phyloP scores from a whole-genome alignment of 92 coral and sea anemone species.

The Blastomussa wellsi region DNA sequence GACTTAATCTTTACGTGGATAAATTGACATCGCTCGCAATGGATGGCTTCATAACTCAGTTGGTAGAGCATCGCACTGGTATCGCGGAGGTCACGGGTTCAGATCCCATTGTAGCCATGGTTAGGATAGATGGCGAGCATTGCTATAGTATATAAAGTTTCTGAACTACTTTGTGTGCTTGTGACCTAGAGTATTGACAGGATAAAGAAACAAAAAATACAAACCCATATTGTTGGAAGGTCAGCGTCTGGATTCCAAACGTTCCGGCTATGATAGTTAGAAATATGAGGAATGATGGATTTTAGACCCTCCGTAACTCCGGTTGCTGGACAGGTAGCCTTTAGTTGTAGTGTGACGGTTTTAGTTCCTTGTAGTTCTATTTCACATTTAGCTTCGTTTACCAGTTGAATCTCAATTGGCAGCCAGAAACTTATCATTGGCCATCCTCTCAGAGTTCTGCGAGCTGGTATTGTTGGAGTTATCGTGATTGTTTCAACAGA shows the following conservation, averaged over 20 bases:
- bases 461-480: constrained; percentile 3
- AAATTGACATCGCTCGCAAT: too few species aligned
- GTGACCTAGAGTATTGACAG: too few species aligned
- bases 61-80: too few species aligned
- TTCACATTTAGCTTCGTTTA: background rate
- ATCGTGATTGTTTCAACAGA: background rate
- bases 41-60: too few species aligned
- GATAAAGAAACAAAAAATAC: too few species aligned
- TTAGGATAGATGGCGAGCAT: too few species aligned
- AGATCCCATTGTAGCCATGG: too few species aligned
- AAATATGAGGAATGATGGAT: background rate
- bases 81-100: too few species aligned
- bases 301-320: background rate
- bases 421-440: background rate
- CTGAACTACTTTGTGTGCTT: too few species aligned
- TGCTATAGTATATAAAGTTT: too few species aligned
- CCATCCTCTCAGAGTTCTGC: background rate
- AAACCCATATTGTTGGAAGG: constrained; percentile 6
- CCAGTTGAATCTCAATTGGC: background rate
- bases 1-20: too few species aligned
- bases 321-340: background rate
- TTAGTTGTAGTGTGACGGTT: background rate
- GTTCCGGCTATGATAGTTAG: background rate
- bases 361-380: background rate
- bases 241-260: background rate